phyloP scores from a whole-genome alignment of 2,888 invertebrate genomes.

The Amphipoea lucens region DNA sequence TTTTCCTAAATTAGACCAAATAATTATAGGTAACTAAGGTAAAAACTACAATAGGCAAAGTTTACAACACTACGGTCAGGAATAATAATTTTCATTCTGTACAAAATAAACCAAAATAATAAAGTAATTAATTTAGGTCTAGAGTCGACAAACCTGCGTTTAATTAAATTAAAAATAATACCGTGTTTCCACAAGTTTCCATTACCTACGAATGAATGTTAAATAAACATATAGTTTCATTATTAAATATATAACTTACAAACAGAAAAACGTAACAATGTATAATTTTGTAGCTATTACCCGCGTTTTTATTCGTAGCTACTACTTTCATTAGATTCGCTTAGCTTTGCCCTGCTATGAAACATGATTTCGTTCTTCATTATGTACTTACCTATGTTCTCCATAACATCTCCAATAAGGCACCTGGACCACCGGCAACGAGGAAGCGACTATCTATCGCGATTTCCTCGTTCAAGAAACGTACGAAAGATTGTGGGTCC shows the following conservation, averaged over 20 bases:
- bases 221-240: background rate
- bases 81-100: background rate
- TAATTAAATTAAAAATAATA: slow-evolving; percentile 36
- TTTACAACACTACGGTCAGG: background rate
- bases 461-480: background rate
- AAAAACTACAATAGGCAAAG: background rate
- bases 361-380: background rate
- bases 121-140: background rate
- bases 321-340: background rate
- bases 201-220: background rate
- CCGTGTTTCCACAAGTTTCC: background rate
- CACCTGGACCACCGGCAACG: background rate
- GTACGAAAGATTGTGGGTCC: background rate
- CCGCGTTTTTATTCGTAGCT: background rate
- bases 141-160: background rate
- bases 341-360: background rate
- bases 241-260: background rate
- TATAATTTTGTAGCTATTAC: background rate
- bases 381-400: background rate
- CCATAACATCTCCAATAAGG: background rate
- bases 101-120: background rate
- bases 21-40: background rate
- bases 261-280: too few relatives aligned
- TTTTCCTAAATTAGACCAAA: background rate
- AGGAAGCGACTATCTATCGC: background rate